phyloP scores from a whole-genome alignment of 2,888 invertebrate species.

The Schizaphis graminum region DNA sequence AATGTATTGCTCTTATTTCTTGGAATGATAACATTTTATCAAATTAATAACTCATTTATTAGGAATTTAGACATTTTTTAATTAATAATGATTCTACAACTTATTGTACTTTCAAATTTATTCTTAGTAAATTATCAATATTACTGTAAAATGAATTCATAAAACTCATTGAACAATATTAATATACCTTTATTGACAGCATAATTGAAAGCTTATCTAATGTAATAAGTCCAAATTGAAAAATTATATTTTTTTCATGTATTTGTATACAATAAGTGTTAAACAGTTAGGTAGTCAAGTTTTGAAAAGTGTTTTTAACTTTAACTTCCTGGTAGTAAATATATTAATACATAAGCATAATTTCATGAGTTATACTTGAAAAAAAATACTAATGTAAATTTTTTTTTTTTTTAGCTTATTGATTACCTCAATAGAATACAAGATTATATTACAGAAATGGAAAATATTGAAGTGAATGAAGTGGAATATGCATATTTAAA shows the following conservation, averaged over 20 bases:
- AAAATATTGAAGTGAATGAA: slow-evolving; percentile 82
- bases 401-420: slow-evolving; percentile 75
- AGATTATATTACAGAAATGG: slow-evolving; percentile 83
- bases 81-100: background rate
- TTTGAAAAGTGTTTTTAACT: background rate
- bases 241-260: background rate
- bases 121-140: background rate
- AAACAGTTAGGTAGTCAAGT: too few relatives aligned
- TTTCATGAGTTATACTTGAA: background rate
- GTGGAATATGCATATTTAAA: slow-evolving; percentile 91
- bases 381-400: background rate
- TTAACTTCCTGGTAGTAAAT: background rate
- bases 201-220: background rate
- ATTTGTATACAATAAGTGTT: background rate
- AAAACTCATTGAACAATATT: background rate
- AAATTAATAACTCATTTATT: too few relatives aligned
- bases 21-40: too few relatives aligned
- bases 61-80: too few relatives aligned
- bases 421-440: slow-evolving; percentile 86
- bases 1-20: too few relatives aligned
- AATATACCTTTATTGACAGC: background rate
- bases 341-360: background rate
- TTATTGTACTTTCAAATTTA: background rate
- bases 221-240: background rate
- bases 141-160: background rate